Evolutionary conservation across 1,140 invertebrate genomes (phyloP), one percentile per base, ranked within the genome.

Genomic region (Ylistrum balloti): DNA sequence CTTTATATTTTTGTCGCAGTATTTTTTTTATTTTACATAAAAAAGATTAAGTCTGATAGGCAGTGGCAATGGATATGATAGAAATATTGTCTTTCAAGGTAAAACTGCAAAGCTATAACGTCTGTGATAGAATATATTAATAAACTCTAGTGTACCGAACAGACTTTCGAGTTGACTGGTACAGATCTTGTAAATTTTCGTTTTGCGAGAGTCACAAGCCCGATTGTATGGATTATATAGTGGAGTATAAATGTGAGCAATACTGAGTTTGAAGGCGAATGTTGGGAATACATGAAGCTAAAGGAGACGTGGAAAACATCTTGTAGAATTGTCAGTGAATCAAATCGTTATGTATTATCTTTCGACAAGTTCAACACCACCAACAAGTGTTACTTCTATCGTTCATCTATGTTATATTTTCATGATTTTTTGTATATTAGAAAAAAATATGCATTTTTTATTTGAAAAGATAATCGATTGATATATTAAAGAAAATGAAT

Each of bases 31-130:
- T 74, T 28, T 74, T 74, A 28, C n/a, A 74, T 28, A 20, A 11
- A 74, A 74, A 9, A n/a, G 2, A 74, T 74, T 7, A 28, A n/a
- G 22, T 28, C 9, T 28, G 56, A 74, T 74, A 74, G 56, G 56
- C 56, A 74, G 56, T 74, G 56, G 56, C 56, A 74, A 74, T 74
- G 28, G 56, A 74, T 74, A 74, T 28, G 56, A 28, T 74, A 28
- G 56, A 74, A 74, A 28, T 74, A 74, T 74, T 74, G 56, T 74
- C 56, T 74, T 74, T 74, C 56, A 74, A 74, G 56, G 56, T 74
- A 28, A 74, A 74, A 74, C 56, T 74, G 56, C 56, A 74, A 74
- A 74, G 56, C 56, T 28, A 74, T 2, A 11, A 28, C 56, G 56
- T 74, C 56, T 74, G 56, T 74, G 56, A 74, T 74, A 74, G 56